Base-by-base conservation (phyloP, 2,797 vertebrate species). In the Oreortyx pictus region DNA sequence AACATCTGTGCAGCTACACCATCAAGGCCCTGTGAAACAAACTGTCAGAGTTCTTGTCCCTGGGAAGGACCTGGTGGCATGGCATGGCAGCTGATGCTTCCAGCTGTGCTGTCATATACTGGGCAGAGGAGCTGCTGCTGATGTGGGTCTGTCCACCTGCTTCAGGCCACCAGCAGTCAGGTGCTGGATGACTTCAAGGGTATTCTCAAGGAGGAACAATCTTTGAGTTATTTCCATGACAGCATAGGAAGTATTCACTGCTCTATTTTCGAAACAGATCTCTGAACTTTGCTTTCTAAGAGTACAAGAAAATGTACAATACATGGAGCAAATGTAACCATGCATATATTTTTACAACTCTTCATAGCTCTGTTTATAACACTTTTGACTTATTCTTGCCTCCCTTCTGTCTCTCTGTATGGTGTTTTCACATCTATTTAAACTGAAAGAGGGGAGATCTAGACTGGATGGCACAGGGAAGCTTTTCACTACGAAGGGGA, bases 61-160 rank as follows among this genome's bases (percentile, higher is more conserved):
- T 27, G n/a, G n/a, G 23, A 24, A 59, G 43, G 31, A 72, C 24
- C 5, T 17, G 16, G 7, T 20, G 52, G 29, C 18, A 11, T 37
- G 33, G 33, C 14, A 5, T 18, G 24, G 33, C 25, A 52, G 33
- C 5, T 18, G 23, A 10, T 11, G 22, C 31, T 73, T 61, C 44
- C 33, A 31, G 18, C 4, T 0, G 1, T 9, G 6, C 8, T 61
- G 44, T 11, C 29, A 43, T 54, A 4, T 5, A 1, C 31, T 23
- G 27, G 33, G 66, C 49, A 43, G 33, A 23, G 47, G 41, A 76
- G 57, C 43, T 67, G 37, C 20, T 6, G 54, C 33, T 0, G 1
- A 23, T 8, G 14, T 8, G 5, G 12, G 25, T 9, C 18, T 7
- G 7, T 31, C 61, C 8, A 7, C 27, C 19, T 43, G 61, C 61